Conservation (phyloP, 2,888 invertebrate species). For the Neoascia interrupta region DNA sequence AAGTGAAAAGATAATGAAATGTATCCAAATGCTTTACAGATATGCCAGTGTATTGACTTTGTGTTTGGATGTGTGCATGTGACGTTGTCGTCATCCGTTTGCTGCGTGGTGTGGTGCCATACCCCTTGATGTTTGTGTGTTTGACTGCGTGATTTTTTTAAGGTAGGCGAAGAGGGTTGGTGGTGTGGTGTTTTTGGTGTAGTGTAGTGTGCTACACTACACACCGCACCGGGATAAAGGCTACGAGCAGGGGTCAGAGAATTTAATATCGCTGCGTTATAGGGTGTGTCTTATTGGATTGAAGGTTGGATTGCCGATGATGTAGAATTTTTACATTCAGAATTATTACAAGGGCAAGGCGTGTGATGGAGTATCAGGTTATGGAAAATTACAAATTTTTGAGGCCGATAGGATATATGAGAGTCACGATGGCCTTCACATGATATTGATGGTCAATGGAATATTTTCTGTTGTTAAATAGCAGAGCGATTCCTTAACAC, state of each 20-base stretch:
- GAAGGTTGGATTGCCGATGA: constrained; percentile 45
- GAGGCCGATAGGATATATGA: no score
- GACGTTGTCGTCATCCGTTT: constrained; percentile 50
- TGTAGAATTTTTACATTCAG: constrained; percentile 11
- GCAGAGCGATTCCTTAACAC: no score
- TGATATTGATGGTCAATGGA: no score
- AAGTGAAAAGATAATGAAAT: constrained; percentile 13
- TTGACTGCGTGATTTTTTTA: constrained; percentile 28
- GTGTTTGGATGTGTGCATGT: constrained; percentile 21
- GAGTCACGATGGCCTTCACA: no score
- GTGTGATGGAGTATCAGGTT: no score
- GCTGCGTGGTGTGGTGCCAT: constrained; percentile 53
- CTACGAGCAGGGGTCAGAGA: no score
- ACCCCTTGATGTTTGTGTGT: constrained; percentile 57
- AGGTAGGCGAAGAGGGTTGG: background rate
- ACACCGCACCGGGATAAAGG: background rate
- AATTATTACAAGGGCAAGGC: background rate
- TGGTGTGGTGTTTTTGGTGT: background rate
- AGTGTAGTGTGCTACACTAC: no score
- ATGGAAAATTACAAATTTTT: no score
- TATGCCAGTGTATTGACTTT: background rate
- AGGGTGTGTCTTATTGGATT: constrained; percentile 54
- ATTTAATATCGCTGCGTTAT: constrained; percentile 8
- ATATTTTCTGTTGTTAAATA: no score
- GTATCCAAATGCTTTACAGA: constrained; percentile 32